phyloP scores from a whole-genome alignment of 1,140 invertebrate genomes.

The Globodera ellingtonae region DNA sequence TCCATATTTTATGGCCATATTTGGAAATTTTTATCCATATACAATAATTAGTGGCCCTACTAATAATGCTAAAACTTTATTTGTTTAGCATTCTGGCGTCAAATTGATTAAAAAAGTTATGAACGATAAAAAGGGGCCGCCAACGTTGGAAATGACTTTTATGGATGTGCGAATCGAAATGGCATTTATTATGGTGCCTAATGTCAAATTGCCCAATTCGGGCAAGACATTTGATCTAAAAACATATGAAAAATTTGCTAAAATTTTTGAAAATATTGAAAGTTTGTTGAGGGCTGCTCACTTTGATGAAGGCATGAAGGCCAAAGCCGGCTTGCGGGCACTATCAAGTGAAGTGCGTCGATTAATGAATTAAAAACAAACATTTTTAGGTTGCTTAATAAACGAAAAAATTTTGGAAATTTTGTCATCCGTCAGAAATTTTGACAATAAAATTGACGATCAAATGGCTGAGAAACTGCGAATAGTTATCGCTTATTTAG shows the following conservation, averaged over 20 bases:
- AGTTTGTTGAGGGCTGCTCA: too few species aligned
- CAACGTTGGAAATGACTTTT: background rate
- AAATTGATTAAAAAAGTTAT: background rate
- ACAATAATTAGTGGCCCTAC: too few species aligned
- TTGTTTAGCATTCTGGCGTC: background rate
- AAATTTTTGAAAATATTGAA: background rate
- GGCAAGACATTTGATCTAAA: background rate
- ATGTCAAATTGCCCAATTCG: background rate
- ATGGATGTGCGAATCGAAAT: background rate
- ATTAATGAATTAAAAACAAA: background rate
- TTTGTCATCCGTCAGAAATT: background rate
- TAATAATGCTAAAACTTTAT: background rate
- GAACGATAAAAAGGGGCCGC: background rate
- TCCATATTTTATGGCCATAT: too few species aligned
- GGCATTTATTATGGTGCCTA: background rate
- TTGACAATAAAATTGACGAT: background rate
- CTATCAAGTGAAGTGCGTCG: background rate
- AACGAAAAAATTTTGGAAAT: background rate
- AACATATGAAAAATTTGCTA: background rate
- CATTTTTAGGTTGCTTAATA: background rate
- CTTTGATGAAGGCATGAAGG: too few species aligned
- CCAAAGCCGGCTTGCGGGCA: background rate
- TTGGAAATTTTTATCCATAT: too few species aligned
- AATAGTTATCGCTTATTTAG: background rate
- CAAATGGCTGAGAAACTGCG: background rate